Percentiles rank a stretch among this genome's conserved stretches.
phyloP scores from a whole-genome alignment of 2,113 vertebrate species.

The Chitala chitala region DNA sequence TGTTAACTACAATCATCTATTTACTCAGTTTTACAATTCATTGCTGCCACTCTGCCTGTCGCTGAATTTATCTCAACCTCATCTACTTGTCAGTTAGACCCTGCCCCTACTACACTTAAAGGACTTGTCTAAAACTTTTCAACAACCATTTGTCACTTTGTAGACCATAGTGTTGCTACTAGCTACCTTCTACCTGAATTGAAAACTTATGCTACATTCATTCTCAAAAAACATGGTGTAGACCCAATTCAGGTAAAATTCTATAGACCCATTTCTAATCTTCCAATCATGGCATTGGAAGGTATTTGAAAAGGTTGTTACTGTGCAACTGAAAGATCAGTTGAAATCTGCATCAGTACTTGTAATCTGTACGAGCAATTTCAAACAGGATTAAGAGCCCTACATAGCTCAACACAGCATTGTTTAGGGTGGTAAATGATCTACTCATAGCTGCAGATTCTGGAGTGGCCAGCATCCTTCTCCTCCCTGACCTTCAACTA shows the following conservation, averaged over 20 bases:
- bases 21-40: background rate
- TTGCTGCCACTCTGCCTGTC: no score
- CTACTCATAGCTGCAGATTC: background rate
- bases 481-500: background rate
- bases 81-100: background rate
- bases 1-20: no score
- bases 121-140: background rate
- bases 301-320: background rate
- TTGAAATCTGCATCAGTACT: no score
- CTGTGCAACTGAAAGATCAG: background rate
- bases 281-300: background rate
- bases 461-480: background rate
- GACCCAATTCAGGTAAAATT: background rate
- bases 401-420: background rate
- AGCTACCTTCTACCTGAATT: background rate
- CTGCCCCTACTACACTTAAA: background rate
- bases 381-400: background rate
- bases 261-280: background rate
- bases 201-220: background rate
- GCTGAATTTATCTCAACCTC: background rate
- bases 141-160: background rate
- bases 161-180: background rate
- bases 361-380: background rate
- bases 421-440: background rate
- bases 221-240: background rate